Conservation (phyloP, 1,140 invertebrate species). For the Coenobita brevimanus region DNA sequence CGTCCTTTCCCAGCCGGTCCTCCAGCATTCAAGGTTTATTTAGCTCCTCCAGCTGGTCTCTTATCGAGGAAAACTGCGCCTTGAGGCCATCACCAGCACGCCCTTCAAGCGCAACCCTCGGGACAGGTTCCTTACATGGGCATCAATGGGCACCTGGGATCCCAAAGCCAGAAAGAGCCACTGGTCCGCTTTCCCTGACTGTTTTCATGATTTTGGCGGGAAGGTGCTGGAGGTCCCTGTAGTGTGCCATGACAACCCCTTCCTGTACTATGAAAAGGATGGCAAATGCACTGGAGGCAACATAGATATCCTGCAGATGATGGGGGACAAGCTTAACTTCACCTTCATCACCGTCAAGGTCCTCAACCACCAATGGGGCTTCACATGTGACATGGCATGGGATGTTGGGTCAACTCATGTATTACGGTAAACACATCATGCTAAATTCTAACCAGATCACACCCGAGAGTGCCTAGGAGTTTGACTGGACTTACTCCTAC, state of each 20-base stretch:
- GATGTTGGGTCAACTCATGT: conserved; percentile 26
- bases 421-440: conserved; percentile 6
- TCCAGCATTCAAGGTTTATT: conserved; percentile 26
- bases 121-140: background rate
- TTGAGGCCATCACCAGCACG: conserved; percentile 21
- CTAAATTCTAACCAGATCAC: conserved; percentile 14
- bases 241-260: conserved; percentile 37
- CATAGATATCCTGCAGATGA: conserved; percentile 8
- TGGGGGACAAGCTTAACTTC: conserved; percentile 27
- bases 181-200: background rate
- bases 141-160: conserved; percentile 30
- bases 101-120: background rate
- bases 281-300: conserved; percentile 23
- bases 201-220: conserved; percentile 26
- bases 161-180: background rate
- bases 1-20: background rate
- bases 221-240: background rate
- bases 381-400: conserved; percentile 26
- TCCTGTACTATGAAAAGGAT: background rate
- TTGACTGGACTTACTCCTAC: conserved; percentile 40
- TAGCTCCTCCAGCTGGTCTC: background rate
- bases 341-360: too few relatives aligned
- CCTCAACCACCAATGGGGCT: background rate
- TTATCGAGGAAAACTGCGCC: background rate
- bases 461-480: conserved; percentile 5